Conservation (phyloP, 2,888 invertebrate genomes). For the Andrena marginata region DNA sequence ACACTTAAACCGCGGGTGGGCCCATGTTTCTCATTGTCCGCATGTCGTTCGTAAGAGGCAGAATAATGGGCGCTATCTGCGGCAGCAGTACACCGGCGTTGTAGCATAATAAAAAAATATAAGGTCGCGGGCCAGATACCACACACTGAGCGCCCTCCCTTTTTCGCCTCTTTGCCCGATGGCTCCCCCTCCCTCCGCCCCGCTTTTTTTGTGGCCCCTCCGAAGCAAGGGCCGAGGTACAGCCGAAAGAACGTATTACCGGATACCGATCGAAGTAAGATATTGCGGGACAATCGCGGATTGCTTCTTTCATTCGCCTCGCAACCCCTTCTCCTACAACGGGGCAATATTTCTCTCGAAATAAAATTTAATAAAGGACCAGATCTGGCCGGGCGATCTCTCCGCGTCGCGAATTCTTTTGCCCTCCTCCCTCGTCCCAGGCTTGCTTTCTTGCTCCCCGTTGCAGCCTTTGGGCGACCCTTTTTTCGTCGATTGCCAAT, state of each 20-base stretch:
- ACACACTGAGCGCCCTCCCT: slow-evolving; percentile 62
- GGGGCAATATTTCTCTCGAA: slow-evolving; percentile 57
- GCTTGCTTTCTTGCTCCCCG: neutral
- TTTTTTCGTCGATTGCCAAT: neutral
- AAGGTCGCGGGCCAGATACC: slow-evolving; percentile 69
- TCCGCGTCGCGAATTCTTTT: slow-evolving; percentile 15
- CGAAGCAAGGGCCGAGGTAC: slow-evolving; percentile 20
- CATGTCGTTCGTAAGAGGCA: slow-evolving; percentile 73
- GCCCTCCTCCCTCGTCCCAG: neutral
- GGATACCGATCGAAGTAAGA: slow-evolving; percentile 70
- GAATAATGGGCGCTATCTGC: slow-evolving; percentile 74
- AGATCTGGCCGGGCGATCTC: slow-evolving; percentile 49
- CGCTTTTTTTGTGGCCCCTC: neutral
- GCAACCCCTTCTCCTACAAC: neutral
- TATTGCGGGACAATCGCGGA: slow-evolving; percentile 69
- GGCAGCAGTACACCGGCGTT: slow-evolving; percentile 58
- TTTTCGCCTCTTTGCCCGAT: slow-evolving; percentile 21
- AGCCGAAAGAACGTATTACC: slow-evolving; percentile 69
- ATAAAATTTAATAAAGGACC: slow-evolving; percentile 58
- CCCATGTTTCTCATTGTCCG: slow-evolving; percentile 70
- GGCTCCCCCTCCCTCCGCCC: neutral
- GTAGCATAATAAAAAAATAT: slow-evolving; percentile 57
- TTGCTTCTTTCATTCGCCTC: slow-evolving; percentile 59
- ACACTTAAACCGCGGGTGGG: slow-evolving; percentile 71
- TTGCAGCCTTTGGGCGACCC: neutral